A percentile compares a stretch with the other conserved stretches of the same genome.
These are phyloP conservation scores for Adelosebastes latens DNA, from an alignment of 2,797 vertebrate genomes.

Conservation along the genomic window DNA sequence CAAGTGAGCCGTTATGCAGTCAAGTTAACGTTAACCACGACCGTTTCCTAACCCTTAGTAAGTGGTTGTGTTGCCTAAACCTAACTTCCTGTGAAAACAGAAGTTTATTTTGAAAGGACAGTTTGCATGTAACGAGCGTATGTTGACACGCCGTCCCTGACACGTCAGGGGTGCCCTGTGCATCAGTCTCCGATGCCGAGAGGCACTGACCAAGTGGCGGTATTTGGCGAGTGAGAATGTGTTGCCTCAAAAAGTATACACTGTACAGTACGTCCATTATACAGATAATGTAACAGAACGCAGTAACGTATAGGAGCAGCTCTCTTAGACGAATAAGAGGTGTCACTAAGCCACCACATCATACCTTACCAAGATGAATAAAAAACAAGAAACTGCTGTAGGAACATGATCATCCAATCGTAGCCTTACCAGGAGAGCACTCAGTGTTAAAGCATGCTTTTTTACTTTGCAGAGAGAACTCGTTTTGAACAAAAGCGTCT, in stretches of 20 bases:
- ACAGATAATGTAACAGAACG: background rate
- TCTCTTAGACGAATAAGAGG: background rate
- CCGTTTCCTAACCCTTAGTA: no score
- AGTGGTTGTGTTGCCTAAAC: no score
- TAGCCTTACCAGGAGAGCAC: background rate
- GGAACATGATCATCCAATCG: background rate
- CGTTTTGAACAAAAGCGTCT: background rate
- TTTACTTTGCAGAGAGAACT: background rate
- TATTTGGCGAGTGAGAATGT: no score
- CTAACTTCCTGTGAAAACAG: no score
- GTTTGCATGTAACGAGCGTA: no score
- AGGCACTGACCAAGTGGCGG: no score
- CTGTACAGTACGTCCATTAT: background rate
- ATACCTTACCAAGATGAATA: background rate
- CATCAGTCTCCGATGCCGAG: no score
- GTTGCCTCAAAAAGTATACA: background rate
- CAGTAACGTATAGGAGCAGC: background rate
- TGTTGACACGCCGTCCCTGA: no score
- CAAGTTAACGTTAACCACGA: no score
- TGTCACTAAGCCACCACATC: no score
- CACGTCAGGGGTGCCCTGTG: accelerated
- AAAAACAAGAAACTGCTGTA: background rate
- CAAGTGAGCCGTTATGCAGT: no score
- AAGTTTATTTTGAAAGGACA: no score
- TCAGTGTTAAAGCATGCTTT: background rate